Evolutionary conservation across 2,113 vertebrate species (phyloP), one percentile per base, ranked within the genome.

Genomic region (Rhinoderma darwinii): DNA sequence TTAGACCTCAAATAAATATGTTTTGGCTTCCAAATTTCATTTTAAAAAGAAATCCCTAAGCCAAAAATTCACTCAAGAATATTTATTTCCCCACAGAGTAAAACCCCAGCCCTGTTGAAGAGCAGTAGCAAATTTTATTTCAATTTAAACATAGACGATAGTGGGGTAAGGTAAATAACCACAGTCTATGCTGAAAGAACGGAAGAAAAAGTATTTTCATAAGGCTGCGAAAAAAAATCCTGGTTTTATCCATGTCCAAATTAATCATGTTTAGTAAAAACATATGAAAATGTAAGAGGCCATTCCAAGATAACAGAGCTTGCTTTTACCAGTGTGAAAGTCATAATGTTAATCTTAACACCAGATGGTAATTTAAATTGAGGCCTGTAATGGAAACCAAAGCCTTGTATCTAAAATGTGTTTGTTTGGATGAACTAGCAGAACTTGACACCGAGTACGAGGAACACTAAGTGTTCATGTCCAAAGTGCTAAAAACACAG

Each of bases 401-500:
- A 86, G 63, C 43, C 18, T 79, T 77, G 74, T 77, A 86, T 86
- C 63, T 73, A 75, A 63, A 74, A 61, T 27, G 86, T 82, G 51
- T 87, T 87, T 87, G 68, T 82, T 87, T 82, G 79, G 78, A 82
- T 75, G 68, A 82, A 87, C 78, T 82, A 10, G 39, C 66, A 75
- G 72, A 47, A 75, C 39, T 47, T 61, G 86, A 82, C 72, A 44
- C 79, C 79, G 25, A 82, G 41, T 17, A 75, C 50, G 47, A 51
- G 84, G 32, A 83, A n/a, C 51, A 61, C 75, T 51, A 81, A 63
- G 78, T 54, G 75, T 78, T 78, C 83, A 43, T 11, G 50, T 84
- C 35, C 73, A 86, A 78, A 86, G 84, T 87, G 90, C 89, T 92
- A 59, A 84, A 92, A 93, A 89, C 78, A 88, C 82, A 84, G 18